phyloP scores from a whole-genome alignment of 2,113 vertebrate genomes.

The Siphamia tubifer region DNA sequence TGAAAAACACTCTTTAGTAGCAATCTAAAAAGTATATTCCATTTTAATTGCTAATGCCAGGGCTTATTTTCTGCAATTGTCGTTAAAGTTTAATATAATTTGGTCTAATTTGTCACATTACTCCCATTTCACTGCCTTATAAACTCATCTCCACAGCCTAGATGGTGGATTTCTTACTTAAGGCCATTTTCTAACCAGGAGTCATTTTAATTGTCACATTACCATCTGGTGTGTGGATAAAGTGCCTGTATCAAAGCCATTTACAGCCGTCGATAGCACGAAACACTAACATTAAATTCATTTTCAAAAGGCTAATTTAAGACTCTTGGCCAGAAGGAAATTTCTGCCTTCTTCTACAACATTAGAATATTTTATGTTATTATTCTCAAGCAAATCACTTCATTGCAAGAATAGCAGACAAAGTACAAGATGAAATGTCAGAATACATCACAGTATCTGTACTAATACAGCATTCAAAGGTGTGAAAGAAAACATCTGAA shows the following conservation, averaged over 20 bases:
- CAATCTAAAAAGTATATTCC: not conserved
- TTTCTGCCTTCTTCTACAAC: not conserved
- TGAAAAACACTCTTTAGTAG: no score
- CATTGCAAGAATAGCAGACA: not conserved
- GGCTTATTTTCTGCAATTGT: slow-evolving; percentile 13
- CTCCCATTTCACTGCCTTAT: slow-evolving; percentile 27
- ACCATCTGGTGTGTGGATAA: slow-evolving; percentile 45
- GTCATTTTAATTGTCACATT: slow-evolving; percentile 37
- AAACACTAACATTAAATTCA: not conserved
- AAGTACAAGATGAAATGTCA: no score
- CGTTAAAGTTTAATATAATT: slow-evolving; percentile 40
- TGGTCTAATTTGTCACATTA: slow-evolving; percentile 35
- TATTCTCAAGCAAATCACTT: not conserved
- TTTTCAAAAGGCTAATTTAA: slow-evolving; percentile 18
- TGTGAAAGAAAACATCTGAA: no score
- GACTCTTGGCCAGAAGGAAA: not conserved
- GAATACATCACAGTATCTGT: no score
- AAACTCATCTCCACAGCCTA: slow-evolving; percentile 12
- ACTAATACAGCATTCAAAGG: no score
- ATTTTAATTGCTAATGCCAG: slow-evolving; percentile 1
- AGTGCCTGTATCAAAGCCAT: slow-evolving; percentile 3
- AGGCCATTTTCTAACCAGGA: slow-evolving; percentile 22
- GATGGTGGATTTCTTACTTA: slow-evolving; percentile 31
- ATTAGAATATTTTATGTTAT: not conserved
- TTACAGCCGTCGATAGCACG: not conserved